Percentiles rank a stretch among this genome's conserved stretches.
Evolutionary conservation across 1,140 invertebrate genomes (phyloP).

Genomic region (Mya arenaria): DNA sequence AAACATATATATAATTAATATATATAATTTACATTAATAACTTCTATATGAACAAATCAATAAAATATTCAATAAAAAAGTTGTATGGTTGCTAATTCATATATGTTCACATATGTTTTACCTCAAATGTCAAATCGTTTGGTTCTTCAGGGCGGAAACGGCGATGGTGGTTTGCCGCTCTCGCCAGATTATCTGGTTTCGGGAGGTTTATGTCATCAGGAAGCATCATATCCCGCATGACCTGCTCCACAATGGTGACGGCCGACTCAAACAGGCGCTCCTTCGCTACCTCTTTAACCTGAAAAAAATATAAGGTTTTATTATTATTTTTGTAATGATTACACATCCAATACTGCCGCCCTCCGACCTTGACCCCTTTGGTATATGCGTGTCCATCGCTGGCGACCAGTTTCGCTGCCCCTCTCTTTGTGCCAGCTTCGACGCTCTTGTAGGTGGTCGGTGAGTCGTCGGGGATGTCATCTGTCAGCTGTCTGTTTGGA

Average conservation of each 20-base stretch:
- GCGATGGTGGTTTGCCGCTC: conserved; percentile 10
- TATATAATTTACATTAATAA: too few species aligned
- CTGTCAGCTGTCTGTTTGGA: neutral
- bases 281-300: neutral
- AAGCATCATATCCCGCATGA: conserved; percentile 9
- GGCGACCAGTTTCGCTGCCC: neutral
- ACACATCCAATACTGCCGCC: too few species aligned
- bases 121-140: neutral
- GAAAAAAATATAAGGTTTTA: too few species aligned
- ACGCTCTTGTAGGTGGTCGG: neutral
- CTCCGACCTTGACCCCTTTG: too few species aligned
- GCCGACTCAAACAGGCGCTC: neutral
- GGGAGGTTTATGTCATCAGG: neutral
- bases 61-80: too few species aligned
- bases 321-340: too few species aligned
- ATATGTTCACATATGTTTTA: too few species aligned
- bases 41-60: too few species aligned
- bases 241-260: neutral
- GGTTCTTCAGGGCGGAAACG: conserved; percentile 4
- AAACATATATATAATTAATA: too few species aligned
- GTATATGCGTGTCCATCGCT: neutral
- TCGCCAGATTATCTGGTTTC: neutral
- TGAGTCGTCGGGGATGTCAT: neutral
- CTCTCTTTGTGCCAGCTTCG: neutral
- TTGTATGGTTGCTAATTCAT: too few species aligned